Base-by-base conservation (phyloP, 2,888 invertebrate genomes). In the Drosophila pseudotakahashii region DNA sequence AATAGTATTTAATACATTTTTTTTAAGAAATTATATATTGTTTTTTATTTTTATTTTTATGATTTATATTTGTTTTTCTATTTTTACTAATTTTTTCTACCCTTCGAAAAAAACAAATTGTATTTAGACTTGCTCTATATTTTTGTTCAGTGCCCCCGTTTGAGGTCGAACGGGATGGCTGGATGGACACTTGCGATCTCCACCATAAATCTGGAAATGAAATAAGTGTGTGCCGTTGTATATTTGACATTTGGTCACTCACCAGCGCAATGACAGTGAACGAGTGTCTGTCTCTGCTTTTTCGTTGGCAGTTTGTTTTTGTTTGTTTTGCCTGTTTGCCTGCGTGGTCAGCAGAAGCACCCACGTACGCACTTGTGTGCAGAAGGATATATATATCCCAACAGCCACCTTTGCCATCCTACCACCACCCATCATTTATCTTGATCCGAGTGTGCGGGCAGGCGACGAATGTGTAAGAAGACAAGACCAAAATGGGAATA, bases 201-300 rank as follows among this genome's bases (percentile, higher is more conserved):
- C 75, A 57, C 60, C 76, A 75, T 82, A 82, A 88, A 87, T 83
- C 82, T 83, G 82, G 69, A 81, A 78, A 81, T 85, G 88, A 81
- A 81, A 85, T 85, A 89, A 88, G 82, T 78, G 88, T 81, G 77
- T 75, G 73, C 73, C 70, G 70, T 78, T 69, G 77, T 78, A 87
- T 78, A 81, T 81, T 89, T 84, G 83, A 81, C 89, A 85, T 89
- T 88, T 75, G 83, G 80, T 89, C 89, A 85, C 82, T 83, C 82
- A 73, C 73, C 71, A 66, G 59, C 66, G 61, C 61, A 67, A 69
- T 61, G 79, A 82, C 78, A 67, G 52, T 75, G 76, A 69, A 67
- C 61, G 68, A 69, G 62, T 61, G 55, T 68, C 67, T 36, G 14
- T 55, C 53, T 70, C 42, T 19, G 73, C 30, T 14, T 37, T 36